Percentiles rank a stretch among this genome's conserved stretches.
phyloP scores from a whole-genome alignment of 2,797 vertebrate genomes.

The Scleropages formosus region DNA sequence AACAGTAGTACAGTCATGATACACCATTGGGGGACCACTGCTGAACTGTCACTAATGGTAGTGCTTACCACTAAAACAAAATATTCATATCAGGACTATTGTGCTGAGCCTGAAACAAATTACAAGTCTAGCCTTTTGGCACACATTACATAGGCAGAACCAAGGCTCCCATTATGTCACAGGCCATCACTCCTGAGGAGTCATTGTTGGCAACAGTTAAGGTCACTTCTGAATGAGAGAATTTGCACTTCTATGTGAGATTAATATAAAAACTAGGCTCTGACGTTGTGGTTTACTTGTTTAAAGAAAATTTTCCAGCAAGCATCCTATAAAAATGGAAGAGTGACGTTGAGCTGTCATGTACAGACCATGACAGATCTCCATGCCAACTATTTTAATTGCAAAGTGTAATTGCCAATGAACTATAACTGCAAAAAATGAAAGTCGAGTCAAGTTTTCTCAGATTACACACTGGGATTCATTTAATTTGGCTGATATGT shows the following conservation, averaged over 20 bases:
- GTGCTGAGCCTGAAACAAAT: no score
- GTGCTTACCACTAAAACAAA: no score
- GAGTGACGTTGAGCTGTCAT: slow-evolving; percentile 49
- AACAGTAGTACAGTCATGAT: no score
- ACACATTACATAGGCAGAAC: no score
- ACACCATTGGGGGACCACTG: no score
- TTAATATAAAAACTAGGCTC: slow-evolving; percentile 64
- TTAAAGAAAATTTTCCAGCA: slow-evolving; percentile 62
- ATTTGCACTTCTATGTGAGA: no score
- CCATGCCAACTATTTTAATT: slow-evolving; percentile 65
- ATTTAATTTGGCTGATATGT: slow-evolving; percentile 28
- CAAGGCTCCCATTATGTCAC: no score
- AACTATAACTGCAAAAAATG: slow-evolving; percentile 46
- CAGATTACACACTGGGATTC: slow-evolving; percentile 31
- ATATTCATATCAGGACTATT: no score
- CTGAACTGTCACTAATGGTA: neutral
- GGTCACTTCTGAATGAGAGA: no score
- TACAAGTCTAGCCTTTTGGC: no score
- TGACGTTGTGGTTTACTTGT: slow-evolving; percentile 65
- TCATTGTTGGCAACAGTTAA: no score
- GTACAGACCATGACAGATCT: slow-evolving; percentile 60
- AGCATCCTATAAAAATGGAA: slow-evolving; percentile 61
- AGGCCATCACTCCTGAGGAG: no score
- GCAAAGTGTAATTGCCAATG: slow-evolving; percentile 67
- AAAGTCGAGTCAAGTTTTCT: slow-evolving; percentile 29